These are phyloP conservation scores for Notarius quadriscutis DNA, from an alignment of 2,113 vertebrate species.

Conservation along the genomic window DNA sequence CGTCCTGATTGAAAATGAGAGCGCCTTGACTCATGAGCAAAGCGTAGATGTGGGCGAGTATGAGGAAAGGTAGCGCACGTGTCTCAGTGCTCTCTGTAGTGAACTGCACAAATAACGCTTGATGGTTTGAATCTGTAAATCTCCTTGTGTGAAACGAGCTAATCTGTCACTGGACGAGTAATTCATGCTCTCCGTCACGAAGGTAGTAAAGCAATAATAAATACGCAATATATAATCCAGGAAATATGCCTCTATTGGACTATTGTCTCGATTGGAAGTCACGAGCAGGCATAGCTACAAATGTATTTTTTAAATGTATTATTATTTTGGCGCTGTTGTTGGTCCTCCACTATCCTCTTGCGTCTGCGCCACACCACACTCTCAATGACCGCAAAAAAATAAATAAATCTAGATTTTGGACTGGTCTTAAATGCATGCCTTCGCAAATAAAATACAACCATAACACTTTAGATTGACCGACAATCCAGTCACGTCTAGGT, in stretches of 20 bases:
- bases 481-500: not conserved
- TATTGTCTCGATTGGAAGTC: not conserved
- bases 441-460: not conserved
- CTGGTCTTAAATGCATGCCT: not conserved
- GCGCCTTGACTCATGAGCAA: not conserved
- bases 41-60: not conserved
- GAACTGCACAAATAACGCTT: not conserved
- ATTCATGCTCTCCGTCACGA: not conserved
- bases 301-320: not conserved
- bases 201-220: not conserved
- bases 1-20: not conserved
- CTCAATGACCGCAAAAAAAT: not conserved
- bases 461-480: not conserved
- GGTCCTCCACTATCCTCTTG: not conserved
- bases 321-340: not conserved
- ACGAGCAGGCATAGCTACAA: not conserved
- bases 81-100: not conserved
- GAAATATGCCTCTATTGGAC: not conserved
- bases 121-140: not conserved
- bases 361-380: not conserved
- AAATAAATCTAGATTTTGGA: not conserved
- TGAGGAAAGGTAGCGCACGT: not conserved
- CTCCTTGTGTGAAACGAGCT: not conserved
- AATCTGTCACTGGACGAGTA: not conserved
- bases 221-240: not conserved